Evolutionary conservation across 2,797 vertebrate species (phyloP).

Genomic region (Sarcophilus harrisii): DNA sequence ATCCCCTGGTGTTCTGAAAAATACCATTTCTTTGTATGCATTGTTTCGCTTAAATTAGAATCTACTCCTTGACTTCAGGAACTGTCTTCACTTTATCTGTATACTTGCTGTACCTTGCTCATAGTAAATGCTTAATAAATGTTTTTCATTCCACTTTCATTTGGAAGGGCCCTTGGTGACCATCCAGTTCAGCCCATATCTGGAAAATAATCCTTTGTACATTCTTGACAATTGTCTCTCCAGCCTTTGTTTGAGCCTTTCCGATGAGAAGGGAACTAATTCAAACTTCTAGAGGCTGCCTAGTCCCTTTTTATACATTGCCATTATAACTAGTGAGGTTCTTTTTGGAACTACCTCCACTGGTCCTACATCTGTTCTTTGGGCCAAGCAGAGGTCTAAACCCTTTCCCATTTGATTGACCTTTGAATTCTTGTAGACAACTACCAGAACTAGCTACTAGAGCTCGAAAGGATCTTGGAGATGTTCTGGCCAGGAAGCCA

Average conservation of each 20-base stretch:
- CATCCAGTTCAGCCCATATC: background rate
- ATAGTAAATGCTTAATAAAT: background rate
- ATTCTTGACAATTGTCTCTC: background rate
- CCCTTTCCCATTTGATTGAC: background rate
- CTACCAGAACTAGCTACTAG: background rate
- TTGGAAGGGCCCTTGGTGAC: background rate
- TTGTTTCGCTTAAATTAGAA: background rate
- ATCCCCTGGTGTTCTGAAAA: background rate
- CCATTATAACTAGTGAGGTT: background rate
- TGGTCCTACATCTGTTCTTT: background rate
- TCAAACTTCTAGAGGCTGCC: background rate
- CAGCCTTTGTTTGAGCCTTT: background rate
- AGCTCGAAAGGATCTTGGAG: background rate
- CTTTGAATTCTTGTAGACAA: background rate
- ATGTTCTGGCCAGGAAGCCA: background rate
- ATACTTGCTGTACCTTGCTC: background rate
- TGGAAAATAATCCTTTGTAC: background rate
- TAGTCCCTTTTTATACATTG: too few relatives aligned
- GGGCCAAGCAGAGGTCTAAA: background rate
- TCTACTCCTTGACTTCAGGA: background rate
- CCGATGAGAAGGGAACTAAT: background rate
- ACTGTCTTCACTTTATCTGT: background rate
- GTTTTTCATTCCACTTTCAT: background rate
- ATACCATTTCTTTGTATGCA: background rate
- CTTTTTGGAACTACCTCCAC: background rate